Evolutionary conservation across 2,888 invertebrate species (phyloP).

Genomic region (Temnothorax ravouxi): DNA sequence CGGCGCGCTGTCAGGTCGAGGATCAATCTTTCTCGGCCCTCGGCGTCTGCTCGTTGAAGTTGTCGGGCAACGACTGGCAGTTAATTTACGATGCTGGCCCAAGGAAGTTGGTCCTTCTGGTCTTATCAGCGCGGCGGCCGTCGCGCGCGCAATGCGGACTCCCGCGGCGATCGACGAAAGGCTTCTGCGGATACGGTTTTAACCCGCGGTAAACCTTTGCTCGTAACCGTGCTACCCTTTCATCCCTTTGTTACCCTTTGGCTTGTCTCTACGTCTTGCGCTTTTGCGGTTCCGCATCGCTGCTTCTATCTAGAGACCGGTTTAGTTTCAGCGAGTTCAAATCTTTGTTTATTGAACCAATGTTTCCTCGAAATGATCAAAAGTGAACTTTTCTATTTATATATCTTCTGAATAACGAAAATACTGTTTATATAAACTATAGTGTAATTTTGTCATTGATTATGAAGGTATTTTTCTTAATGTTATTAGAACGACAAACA

Average conservation of each 20-base stretch:
- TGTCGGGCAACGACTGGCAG: constrained; percentile 53
- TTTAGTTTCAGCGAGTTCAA: neutral
- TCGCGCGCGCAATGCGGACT: constrained; percentile 32
- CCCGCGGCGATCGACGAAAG: constrained; percentile 60
- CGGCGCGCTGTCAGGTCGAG: constrained; percentile 40
- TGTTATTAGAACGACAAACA: neutral
- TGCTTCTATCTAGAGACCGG: neutral
- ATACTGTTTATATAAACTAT: neutral
- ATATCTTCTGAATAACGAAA: neutral
- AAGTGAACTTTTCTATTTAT: neutral
- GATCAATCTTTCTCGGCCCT: constrained; percentile 48
- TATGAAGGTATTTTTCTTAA: neutral
- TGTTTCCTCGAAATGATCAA: neutral
- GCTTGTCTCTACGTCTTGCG: neutral
- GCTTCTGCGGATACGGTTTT: constrained; percentile 48
- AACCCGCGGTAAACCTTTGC: constrained; percentile 58
- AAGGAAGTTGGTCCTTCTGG: constrained; percentile 50
- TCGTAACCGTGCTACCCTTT: constrained; percentile 59
- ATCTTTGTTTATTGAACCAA: neutral
- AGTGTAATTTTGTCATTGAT: too few species aligned
- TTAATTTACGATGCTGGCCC: constrained; percentile 65
- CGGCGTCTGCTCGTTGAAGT: constrained; percentile 42
- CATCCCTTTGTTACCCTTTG: constrained; percentile 39
- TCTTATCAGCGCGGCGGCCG: constrained; percentile 61
- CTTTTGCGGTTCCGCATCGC: neutral